Percentiles rank a stretch among this genome's conserved stretches.
Conservation (phyloP, 2,888 invertebrate genomes). For the Tethea ocularis region DNA sequence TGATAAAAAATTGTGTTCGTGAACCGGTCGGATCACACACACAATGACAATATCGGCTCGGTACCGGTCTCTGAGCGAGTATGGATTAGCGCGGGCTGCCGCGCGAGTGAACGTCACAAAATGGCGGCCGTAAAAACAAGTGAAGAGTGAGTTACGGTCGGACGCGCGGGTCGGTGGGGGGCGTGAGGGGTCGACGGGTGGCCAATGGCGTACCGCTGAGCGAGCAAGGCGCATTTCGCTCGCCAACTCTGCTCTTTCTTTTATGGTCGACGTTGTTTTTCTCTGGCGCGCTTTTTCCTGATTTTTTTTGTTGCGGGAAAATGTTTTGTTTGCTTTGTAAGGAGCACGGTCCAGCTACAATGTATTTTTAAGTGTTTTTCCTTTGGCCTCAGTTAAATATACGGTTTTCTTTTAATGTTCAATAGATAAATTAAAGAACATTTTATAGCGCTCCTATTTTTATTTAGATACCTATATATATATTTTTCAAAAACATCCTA, state of each 20-base stretch:
- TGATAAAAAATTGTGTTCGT: constrained; percentile 14
- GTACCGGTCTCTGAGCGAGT: constrained; percentile 42
- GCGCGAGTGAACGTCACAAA: constrained; percentile 81
- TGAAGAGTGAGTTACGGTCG: constrained; percentile 83
- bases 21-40: constrained; percentile 54
- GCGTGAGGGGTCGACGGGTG: constrained; percentile 46
- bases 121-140: constrained; percentile 84
- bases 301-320: constrained; percentile 73
- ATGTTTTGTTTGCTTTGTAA: constrained; percentile 80
- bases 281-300: constrained; percentile 78
- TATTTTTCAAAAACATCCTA: too few species aligned
- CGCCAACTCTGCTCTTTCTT: constrained; percentile 82
- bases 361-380: constrained; percentile 72
- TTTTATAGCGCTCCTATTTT: background rate
- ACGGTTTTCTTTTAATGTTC: constrained; percentile 37
- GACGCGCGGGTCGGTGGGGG: constrained; percentile 44
- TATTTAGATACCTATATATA: too few species aligned
- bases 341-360: constrained; percentile 56
- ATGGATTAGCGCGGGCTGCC: constrained; percentile 77
- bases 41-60: constrained; percentile 48
- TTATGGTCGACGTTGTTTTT: constrained; percentile 80
- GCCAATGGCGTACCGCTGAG: constrained; percentile 76
- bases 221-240: constrained; percentile 70
- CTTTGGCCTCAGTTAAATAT: constrained; percentile 47
- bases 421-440: constrained; percentile 3